phyloP scores from a whole-genome alignment of 2,797 vertebrate species.

The Lindbergichthys nudifrons region DNA sequence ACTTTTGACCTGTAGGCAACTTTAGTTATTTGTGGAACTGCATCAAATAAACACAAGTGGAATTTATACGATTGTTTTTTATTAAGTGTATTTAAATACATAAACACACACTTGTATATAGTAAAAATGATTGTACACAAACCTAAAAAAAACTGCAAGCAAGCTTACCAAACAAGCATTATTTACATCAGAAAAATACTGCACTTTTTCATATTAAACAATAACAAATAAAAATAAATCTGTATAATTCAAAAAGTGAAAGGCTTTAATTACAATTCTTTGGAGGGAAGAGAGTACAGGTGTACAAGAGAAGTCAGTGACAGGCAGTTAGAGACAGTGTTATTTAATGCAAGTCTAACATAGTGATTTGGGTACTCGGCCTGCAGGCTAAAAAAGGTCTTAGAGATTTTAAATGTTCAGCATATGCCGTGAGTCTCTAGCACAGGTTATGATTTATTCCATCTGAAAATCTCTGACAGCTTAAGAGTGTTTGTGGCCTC shows the following conservation, averaged over 20 bases:
- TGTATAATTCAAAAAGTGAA: slow-evolving; percentile 57
- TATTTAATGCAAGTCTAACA: slow-evolving; percentile 62
- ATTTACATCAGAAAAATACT: slow-evolving; percentile 87
- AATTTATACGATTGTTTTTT: slow-evolving; percentile 68
- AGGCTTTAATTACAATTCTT: slow-evolving; percentile 68
- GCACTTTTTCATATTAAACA: slow-evolving; percentile 77
- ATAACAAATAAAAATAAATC: slow-evolving; percentile 74
- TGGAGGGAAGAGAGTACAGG: slow-evolving; percentile 30
- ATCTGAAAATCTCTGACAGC: slow-evolving; percentile 73
- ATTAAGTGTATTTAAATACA: slow-evolving; percentile 86
- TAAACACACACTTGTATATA: slow-evolving; percentile 80
- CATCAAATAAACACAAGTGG: slow-evolving; percentile 21
- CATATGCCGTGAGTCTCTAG: slow-evolving; percentile 70
- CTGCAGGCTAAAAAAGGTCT: slow-evolving; percentile 68
- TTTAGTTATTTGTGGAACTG: slow-evolving; percentile 26
- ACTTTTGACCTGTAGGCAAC: neutral
- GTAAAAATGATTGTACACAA: slow-evolving; percentile 78
- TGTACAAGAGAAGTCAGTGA: slow-evolving; percentile 35
- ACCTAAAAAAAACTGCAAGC: slow-evolving; percentile 71
- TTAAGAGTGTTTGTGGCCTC: slow-evolving; percentile 76
- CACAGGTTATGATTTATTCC: slow-evolving; percentile 77
- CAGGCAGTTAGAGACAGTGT: slow-evolving; percentile 56
- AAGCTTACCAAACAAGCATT: slow-evolving; percentile 78
- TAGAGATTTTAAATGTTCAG: slow-evolving; percentile 72
- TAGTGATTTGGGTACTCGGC: slow-evolving; percentile 58